These are phyloP conservation scores for Cryptosula pallasiana DNA, from an alignment of 2,888 invertebrate genomes.

Conservation along the genomic window DNA sequence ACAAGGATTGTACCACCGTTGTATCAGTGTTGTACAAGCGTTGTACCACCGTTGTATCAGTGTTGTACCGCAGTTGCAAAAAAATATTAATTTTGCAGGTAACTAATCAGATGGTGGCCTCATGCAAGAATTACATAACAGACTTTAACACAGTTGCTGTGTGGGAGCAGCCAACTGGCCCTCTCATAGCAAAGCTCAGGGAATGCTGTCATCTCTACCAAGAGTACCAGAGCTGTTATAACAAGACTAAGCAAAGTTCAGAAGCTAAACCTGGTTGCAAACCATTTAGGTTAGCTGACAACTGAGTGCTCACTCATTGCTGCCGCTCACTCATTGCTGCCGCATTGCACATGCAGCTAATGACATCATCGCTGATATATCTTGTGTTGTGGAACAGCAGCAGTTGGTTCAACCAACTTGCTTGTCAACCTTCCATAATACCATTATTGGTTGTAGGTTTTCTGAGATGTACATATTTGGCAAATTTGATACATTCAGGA, in stretches of 20 bases:
- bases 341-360: no score
- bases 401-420: no score
- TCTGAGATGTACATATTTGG: conserved; percentile 53
- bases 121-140: conserved; percentile 47
- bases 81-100: no score
- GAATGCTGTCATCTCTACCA: conserved; percentile 57
- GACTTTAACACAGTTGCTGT: conserved; percentile 37
- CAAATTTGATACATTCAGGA: conserved; percentile 50
- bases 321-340: no score
- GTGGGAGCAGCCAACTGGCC: conserved; percentile 42
- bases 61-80: no score
- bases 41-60: no score
- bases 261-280: not conserved
- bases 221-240: conserved; percentile 60
- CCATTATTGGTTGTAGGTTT: conserved; percentile 32
- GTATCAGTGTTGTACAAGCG: no score
- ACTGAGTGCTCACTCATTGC: no score
- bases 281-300: conserved; percentile 17
- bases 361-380: no score
- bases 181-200: conserved; percentile 54
- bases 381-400: no score
- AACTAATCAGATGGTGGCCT: conserved; percentile 52
- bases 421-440: not conserved
- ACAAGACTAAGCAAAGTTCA: conserved; percentile 52
- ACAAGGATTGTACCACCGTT: no score